Conservation (phyloP, 2,888 invertebrate species). For the Leucophora obtusa region DNA sequence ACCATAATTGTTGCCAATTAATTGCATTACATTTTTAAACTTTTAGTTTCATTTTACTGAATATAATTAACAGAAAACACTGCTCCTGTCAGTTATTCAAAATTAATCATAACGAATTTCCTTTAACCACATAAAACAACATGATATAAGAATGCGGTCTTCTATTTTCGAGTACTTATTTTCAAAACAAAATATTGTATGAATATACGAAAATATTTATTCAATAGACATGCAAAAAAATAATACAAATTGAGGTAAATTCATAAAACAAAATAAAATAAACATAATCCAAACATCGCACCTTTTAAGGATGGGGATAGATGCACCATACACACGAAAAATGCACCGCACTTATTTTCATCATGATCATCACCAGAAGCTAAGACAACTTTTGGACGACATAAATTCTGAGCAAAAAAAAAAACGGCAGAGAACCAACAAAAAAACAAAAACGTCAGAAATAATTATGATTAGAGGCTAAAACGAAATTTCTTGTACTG, state of each 20-base stretch:
- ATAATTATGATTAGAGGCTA: conserved; percentile 61
- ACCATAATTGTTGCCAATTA: too few species aligned
- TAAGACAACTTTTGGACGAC: conserved; percentile 21
- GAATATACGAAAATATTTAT: conserved; percentile 4
- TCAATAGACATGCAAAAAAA: conserved; percentile 33
- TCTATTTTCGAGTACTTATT: conserved; percentile 7
- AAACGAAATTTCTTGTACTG: conserved; percentile 25
- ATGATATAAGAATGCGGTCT: conserved; percentile 20
- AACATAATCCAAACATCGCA: conserved; percentile 54
- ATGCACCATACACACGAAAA: conserved; percentile 40
- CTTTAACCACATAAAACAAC: too few species aligned
- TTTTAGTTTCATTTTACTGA: neutral
- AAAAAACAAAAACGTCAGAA: conserved; percentile 40
- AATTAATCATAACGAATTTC: conserved; percentile 13
- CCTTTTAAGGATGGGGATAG: conserved; percentile 64
- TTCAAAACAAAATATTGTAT: conserved; percentile 1
- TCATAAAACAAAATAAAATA: conserved; percentile 3
- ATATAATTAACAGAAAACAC: conserved; percentile 41
- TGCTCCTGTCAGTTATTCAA: conserved; percentile 61
- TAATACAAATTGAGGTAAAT: conserved; percentile 53
- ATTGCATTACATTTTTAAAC: neutral
- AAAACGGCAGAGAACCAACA: conserved; percentile 6
- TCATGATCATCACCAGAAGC: conserved; percentile 10
- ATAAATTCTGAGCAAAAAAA: conserved; percentile 8
- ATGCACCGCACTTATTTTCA: conserved; percentile 22